phyloP scores from a whole-genome alignment of 1,140 invertebrate genomes.

The Belonocnema kinseyi region DNA sequence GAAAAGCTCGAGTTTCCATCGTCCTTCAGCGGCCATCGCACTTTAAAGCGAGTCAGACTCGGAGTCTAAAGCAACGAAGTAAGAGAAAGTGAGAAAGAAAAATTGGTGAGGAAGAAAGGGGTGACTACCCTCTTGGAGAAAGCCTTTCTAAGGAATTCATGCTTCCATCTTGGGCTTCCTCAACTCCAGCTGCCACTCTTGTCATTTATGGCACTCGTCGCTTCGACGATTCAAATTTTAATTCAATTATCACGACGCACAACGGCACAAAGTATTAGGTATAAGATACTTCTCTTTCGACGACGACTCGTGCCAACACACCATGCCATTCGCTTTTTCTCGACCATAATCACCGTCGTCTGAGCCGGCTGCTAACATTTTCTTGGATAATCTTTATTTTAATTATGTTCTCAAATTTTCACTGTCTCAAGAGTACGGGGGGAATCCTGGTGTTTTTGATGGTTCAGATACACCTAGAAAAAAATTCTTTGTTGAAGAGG shows the following conservation, averaged over 20 bases:
- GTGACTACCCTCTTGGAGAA: conserved; percentile 35
- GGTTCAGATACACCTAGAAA: too few species aligned
- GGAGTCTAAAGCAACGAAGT: conserved; percentile 38
- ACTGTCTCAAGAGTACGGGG: too few species aligned
- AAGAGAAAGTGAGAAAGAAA: not conserved
- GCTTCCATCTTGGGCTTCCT: conserved; percentile 18
- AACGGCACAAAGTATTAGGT: not conserved
- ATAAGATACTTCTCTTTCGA: conserved; percentile 11
- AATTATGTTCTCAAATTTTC: not conserved
- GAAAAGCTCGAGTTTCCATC: conserved; percentile 55
- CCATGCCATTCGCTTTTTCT: not conserved
- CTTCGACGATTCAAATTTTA: conserved; percentile 41
- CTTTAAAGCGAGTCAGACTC: conserved; percentile 51
- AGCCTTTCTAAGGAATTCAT: conserved; percentile 39
- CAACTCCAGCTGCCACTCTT: conserved; percentile 7
- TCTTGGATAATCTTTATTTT: conserved; percentile 17
- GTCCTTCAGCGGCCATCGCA: conserved; percentile 57
- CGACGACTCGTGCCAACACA: not conserved
- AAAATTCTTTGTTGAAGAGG: too few species aligned
- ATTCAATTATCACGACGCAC: conserved; percentile 33
- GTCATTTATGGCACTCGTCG: conserved; percentile 34
- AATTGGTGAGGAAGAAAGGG: conserved; percentile 32
- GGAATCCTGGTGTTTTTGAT: too few species aligned
- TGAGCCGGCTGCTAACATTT: conserved; percentile 1
- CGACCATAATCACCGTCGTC: conserved; percentile 13